Conservation (phyloP, 1,140 invertebrate genomes). For the Brachystomella parvula region DNA sequence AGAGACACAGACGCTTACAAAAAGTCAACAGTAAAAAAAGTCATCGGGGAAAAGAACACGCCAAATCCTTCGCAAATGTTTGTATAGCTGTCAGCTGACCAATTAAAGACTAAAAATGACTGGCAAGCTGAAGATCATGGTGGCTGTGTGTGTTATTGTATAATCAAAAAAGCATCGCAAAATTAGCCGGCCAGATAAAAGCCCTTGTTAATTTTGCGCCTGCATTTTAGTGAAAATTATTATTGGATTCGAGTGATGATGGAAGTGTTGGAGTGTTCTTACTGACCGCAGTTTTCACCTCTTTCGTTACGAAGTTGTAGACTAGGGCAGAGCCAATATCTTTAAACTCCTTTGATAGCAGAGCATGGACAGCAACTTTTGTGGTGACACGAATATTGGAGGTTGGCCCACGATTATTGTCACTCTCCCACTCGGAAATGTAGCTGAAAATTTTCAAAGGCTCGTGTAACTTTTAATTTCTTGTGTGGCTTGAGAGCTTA, state of each 20-base stretch:
- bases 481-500: not conserved
- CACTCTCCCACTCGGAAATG: conserved; percentile 79
- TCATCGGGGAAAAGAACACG: too few relatives aligned
- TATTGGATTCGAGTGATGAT: conserved; percentile 13
- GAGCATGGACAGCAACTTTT: conserved; percentile 77
- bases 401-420: conserved; percentile 50
- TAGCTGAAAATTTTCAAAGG: conserved; percentile 46
- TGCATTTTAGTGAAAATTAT: too few relatives aligned
- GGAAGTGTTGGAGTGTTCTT: conserved; percentile 46
- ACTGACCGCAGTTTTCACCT: conserved; percentile 93
- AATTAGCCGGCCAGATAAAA: not conserved
- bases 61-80: too few relatives aligned
- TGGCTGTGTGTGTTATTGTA: too few relatives aligned
- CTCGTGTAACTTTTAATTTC: not conserved
- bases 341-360: conserved; percentile 66
- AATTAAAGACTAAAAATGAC: too few relatives aligned
- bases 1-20: too few relatives aligned
- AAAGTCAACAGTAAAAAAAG: too few relatives aligned
- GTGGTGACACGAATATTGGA: conserved; percentile 86
- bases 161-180: not conserved
- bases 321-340: conserved; percentile 75
- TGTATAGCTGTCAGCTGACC: too few relatives aligned
- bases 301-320: conserved; percentile 86
- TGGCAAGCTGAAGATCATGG: too few relatives aligned
- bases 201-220: not conserved